Evolutionary conservation across 2,797 vertebrate genomes (phyloP), one percentile per base, ranked within the genome.

Genomic region (Aldrovandia affinis): DNA sequence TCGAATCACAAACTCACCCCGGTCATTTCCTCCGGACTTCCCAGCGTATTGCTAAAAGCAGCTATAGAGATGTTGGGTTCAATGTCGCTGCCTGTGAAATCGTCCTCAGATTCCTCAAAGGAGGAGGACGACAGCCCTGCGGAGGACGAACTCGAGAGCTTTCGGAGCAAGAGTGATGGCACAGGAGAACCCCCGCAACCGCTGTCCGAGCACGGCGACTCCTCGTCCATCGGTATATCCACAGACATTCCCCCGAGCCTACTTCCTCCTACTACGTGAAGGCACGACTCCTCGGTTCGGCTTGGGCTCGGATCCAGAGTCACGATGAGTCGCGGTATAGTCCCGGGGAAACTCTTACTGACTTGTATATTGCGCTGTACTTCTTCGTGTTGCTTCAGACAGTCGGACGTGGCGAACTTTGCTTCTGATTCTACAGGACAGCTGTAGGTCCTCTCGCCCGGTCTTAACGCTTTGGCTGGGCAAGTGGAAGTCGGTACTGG

Each of bases 91-190:
- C 93, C 91, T 1, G 92, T 94, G 89, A 93, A 95, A 85, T 98
- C 97, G 89, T 98, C 97, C 89, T 98, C 97, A 0, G 97, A 97
- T 87, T 98, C 97, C 86, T 97, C 97, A 83, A 97, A 97, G 61
- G 97, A 98, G 1, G 97, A 98, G 57, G 96, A 97, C 14, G 97
- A 97, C 82, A 97, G 93, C 80, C 96, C 94, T 0, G 95, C 90
- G n/a, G 95, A 95, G 8, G 96, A 96, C 0, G 95, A 96, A 89
- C 94, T 96, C 88, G 96, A 97, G 52, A 96, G 93, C 87, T 96
- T 97, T 85, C 96, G 93, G 5, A 88, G 92, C 0, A 92, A 92
- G 0, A 95, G 92, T 79, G 92, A 95, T 22, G 95, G 92, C 2
- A 93, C 92, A 0, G 96, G 96, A 55, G 96, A 97, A 15, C 96